A percentile compares a stretch with the other conserved stretches of the same genome.
Evolutionary conservation across 2,888 invertebrate species (phyloP).

Genomic region (Axea sp.): DNA sequence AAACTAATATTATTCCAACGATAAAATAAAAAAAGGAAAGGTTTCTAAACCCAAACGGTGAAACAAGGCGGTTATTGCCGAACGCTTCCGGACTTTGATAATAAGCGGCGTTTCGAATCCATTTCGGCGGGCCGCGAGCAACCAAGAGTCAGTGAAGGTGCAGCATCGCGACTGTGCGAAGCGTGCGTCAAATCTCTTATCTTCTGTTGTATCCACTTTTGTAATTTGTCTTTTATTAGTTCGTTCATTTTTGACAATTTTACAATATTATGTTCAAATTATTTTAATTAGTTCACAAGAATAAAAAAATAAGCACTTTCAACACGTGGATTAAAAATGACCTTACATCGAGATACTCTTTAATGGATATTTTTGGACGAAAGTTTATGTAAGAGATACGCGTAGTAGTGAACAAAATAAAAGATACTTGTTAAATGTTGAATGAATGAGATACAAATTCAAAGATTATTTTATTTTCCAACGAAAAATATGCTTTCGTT

Average conservation of each 20-base stretch:
- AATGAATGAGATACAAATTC: no score
- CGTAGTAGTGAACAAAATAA: background rate
- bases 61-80: slow-evolving; percentile 53
- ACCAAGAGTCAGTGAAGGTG: slow-evolving; percentile 52
- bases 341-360: background rate
- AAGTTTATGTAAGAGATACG: slow-evolving; percentile 43
- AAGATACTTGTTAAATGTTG: background rate
- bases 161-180: slow-evolving; percentile 52
- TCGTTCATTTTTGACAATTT: no score
- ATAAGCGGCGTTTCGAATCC: slow-evolving; percentile 57
- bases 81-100: slow-evolving; percentile 58
- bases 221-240: background rate
- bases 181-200: slow-evolving; percentile 12
- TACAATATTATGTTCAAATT: no score
- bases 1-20: no score
- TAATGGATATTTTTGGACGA: slow-evolving; percentile 49
- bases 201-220: background rate
- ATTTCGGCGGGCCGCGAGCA: slow-evolving; percentile 39
- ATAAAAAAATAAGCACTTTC: no score
- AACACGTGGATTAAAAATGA: no score
- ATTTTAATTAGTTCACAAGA: no score
- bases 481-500: no score
- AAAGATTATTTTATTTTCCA: no score
- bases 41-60: no score
- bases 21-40: no score